Evolutionary conservation across 2,797 vertebrate species (phyloP).

Genomic region (Australoheros facetus): DNA sequence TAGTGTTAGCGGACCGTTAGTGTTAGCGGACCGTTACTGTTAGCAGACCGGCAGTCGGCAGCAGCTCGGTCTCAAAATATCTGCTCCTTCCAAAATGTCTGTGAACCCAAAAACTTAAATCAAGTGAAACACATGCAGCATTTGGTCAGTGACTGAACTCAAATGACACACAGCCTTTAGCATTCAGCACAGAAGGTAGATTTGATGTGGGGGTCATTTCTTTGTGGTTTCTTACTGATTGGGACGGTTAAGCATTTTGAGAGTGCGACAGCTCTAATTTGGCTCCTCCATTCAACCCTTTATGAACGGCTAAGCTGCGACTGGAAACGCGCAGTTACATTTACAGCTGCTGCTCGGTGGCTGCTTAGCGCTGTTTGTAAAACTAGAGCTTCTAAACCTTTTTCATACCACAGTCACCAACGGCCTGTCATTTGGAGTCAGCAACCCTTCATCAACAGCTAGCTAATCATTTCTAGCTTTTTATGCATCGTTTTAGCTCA

Average conservation of each 20-base stretch:
- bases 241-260: neutral
- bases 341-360: neutral
- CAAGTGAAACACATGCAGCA: no score
- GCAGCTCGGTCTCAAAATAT: neutral
- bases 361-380: neutral
- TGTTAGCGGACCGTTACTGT: no score
- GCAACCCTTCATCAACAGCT: neutral
- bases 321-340: neutral
- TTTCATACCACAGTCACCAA: no score
- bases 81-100: neutral
- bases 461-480: neutral
- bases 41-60: no score
- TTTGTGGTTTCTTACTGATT: neutral
- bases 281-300: accelerated
- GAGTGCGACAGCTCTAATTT: neutral
- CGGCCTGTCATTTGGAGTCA: no score
- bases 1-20: no score
- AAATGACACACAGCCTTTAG: neutral
- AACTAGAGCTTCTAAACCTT: neutral
- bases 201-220: neutral
- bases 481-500: neutral
- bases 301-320: neutral
- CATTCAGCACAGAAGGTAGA: neutral
- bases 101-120: no score
- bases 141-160: neutral